Percentiles rank a stretch among this genome's conserved stretches.
phyloP scores from a whole-genome alignment of 2,888 invertebrate species.

The Pinctada fucata region DNA sequence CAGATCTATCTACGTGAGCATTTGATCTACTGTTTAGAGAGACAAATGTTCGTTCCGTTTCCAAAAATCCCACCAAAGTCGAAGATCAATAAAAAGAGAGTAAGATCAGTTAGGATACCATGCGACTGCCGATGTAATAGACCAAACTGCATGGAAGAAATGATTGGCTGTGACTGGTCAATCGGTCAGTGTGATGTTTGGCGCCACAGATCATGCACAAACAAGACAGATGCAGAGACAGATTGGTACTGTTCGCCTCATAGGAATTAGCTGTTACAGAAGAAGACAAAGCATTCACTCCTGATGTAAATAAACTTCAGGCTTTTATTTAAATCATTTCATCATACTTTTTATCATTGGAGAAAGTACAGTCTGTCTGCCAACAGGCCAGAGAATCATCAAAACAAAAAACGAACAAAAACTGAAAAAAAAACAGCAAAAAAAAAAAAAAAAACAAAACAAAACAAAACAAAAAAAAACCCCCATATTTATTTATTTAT shows the following conservation, averaged over 20 bases:
- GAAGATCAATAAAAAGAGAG: background rate
- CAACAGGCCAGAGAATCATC: too few relatives aligned
- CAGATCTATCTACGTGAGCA: background rate
- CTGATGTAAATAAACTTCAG: too few relatives aligned
- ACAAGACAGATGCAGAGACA: background rate
- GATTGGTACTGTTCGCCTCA: conserved; percentile 9
- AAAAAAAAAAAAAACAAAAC: too few relatives aligned
- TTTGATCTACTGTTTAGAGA: background rate
- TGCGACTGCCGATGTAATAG: conserved; percentile 5
- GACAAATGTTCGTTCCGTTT: background rate
- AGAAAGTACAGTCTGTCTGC: too few relatives aligned
- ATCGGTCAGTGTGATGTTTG: background rate
- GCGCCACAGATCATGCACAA: background rate
- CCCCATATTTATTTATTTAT: too few relatives aligned
- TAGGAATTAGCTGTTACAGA: too few relatives aligned
- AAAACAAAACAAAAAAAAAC: too few relatives aligned
- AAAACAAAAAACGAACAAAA: too few relatives aligned
- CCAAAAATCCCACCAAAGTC: background rate
- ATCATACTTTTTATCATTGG: too few relatives aligned
- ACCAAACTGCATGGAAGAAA: background rate
- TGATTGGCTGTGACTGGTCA: background rate
- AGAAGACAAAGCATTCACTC: too few relatives aligned
- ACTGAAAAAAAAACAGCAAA: too few relatives aligned
- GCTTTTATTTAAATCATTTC: too few relatives aligned
- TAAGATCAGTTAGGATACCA: background rate